These are phyloP conservation scores for Calephelis virginiensis DNA, from an alignment of 1,140 invertebrate species.

Conservation along the genomic window DNA sequence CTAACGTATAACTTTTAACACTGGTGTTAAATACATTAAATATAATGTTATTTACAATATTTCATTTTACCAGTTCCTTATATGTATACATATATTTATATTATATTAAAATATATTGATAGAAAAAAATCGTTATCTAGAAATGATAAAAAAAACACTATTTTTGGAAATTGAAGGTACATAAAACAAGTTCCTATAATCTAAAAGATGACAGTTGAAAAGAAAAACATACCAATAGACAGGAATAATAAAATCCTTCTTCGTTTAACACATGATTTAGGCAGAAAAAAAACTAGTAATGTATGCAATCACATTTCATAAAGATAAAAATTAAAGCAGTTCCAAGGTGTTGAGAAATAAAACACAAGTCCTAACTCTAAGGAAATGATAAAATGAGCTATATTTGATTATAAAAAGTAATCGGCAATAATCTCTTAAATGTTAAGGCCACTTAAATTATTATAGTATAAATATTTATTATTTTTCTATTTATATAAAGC, in stretches of 20 bases:
- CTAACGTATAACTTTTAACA: slow-evolving; percentile 31
- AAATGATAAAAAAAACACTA: no score
- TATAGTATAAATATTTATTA: slow-evolving; percentile 37
- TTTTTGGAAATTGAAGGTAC: no score
- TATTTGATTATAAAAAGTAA: slow-evolving; percentile 32
- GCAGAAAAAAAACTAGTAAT: no score
- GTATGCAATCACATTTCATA: no score
- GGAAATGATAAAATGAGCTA: slow-evolving; percentile 2
- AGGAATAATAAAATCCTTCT: no score
- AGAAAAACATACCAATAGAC: no score
- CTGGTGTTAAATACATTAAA: slow-evolving; percentile 33
- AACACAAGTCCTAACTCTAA: neutral
- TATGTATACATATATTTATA: slow-evolving; percentile 21
- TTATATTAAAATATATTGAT: slow-evolving; percentile 8
- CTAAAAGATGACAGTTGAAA: no score
- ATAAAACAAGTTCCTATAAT: no score
- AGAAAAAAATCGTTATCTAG: neutral
- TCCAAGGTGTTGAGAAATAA: no score
- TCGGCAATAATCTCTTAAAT: slow-evolving; percentile 32
- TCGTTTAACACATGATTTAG: no score
- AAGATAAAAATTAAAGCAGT: no score
- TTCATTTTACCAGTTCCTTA: slow-evolving; percentile 23
- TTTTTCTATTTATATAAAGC: slow-evolving; percentile 37
- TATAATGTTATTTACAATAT: slow-evolving; percentile 59
- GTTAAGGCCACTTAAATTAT: slow-evolving; percentile 51